Percentiles rank a stretch among this genome's conserved stretches.
These are phyloP conservation scores for Cylas formicarius DNA, from an alignment of 1,140 invertebrate genomes.

Conservation along the genomic window DNA sequence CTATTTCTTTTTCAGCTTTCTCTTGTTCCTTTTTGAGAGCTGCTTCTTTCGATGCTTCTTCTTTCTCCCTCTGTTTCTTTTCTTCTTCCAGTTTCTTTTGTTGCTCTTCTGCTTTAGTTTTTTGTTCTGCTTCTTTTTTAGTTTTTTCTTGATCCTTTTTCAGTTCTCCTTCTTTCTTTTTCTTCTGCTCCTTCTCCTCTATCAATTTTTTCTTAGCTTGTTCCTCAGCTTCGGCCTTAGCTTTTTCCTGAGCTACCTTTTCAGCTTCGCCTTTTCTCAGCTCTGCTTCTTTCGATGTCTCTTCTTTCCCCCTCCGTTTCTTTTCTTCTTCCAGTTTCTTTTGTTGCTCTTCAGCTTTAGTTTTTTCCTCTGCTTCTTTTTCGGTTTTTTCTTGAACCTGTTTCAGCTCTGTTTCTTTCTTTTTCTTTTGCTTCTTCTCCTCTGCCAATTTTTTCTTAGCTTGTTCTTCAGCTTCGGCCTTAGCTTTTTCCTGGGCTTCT, in stretches of 20 bases:
- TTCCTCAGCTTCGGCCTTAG: conserved; percentile 18
- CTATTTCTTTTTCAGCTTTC: conserved; percentile 24
- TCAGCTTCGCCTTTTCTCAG: background rate
- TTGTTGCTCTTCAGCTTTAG: too few species aligned
- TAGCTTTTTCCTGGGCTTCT: background rate
- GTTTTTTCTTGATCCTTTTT: conserved; percentile 21
- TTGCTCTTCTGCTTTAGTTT: conserved; percentile 21
- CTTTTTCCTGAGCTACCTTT: conserved; percentile 20
- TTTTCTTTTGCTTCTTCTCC: too few species aligned
- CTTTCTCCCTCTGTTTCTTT: conserved; percentile 1
- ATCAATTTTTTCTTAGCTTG: conserved; percentile 21
- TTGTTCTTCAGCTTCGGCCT: background rate
- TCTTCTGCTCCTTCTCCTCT: conserved; percentile 25
- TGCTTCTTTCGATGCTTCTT: conserved; percentile 25
- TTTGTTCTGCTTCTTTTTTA: conserved; percentile 16
- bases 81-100: conserved; percentile 23
- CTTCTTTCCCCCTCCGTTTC: too few species aligned
- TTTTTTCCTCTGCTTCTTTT: too few species aligned
- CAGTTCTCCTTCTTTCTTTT: conserved; percentile 21
- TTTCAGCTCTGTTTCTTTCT: too few species aligned
- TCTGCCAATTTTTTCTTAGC: too few species aligned
- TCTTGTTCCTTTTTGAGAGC: conserved; percentile 22
- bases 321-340: conserved; percentile 1
- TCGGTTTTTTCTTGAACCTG: too few species aligned
- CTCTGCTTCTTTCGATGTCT: conserved; percentile 4